Percentiles rank a stretch among this genome's conserved stretches.
Conservation (phyloP, 1,140 invertebrate species). For the Brachionus calyciflorus region DNA sequence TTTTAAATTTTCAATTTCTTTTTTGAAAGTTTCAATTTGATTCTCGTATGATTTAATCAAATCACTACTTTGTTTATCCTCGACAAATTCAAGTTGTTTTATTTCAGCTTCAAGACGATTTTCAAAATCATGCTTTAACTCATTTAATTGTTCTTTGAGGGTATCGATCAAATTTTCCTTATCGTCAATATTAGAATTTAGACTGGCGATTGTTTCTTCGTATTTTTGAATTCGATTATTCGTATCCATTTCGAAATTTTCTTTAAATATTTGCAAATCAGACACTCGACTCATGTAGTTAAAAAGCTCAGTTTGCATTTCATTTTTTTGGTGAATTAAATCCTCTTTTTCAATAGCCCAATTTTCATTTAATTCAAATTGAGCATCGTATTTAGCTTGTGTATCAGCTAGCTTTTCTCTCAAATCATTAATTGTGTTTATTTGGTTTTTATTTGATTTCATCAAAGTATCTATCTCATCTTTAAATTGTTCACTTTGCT, state of each 20-base stretch:
- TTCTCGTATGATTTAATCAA: background rate
- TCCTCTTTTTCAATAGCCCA: slow-evolving; percentile 44
- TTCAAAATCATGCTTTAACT: slow-evolving; percentile 29
- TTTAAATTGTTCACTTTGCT: slow-evolving; percentile 33
- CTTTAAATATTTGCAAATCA: slow-evolving; percentile 37
- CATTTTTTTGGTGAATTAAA: slow-evolving; percentile 36
- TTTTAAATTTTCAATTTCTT: slow-evolving; percentile 1
- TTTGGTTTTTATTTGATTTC: slow-evolving; percentile 16
- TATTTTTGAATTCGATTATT: slow-evolving; percentile 28
- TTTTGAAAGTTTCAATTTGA: background rate
- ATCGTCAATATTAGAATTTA: slow-evolving; percentile 9
- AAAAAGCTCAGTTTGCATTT: slow-evolving; percentile 35
- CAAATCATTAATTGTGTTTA: slow-evolving; percentile 3
- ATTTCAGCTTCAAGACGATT: slow-evolving; percentile 39
- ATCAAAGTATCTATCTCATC: slow-evolving; percentile 26
- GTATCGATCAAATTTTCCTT: slow-evolving; percentile 21
- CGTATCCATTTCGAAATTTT: slow-evolving; percentile 17
- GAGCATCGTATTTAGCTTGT: slow-evolving; percentile 5
- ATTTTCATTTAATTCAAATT: slow-evolving; percentile 35
- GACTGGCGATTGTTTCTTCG: slow-evolving; percentile 1
- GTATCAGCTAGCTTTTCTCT: slow-evolving; percentile 14
- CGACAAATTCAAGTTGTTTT: slow-evolving; percentile 25
- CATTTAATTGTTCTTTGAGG: slow-evolving; percentile 10
- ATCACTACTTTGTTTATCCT: slow-evolving; percentile 27
- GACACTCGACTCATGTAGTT: slow-evolving; percentile 33